A percentile compares a stretch with the other conserved stretches of the same genome.
phyloP scores from a whole-genome alignment of 2,888 invertebrate genomes.

The Ernsta delagoae region DNA sequence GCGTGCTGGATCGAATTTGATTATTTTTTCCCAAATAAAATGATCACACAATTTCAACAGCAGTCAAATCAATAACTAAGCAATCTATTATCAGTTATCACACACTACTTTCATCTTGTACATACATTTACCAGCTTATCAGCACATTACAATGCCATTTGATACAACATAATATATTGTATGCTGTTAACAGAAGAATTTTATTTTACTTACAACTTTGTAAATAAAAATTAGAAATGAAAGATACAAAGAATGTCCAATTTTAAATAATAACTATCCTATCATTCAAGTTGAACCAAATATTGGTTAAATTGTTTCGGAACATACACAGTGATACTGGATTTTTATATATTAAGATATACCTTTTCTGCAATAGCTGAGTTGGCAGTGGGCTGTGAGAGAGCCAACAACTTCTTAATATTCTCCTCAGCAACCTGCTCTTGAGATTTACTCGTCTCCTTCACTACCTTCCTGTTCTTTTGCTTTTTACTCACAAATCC shows the following conservation, averaged over 20 bases:
- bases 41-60: neutral
- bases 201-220: too few species aligned
- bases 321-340: too few species aligned
- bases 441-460: constrained; percentile 48
- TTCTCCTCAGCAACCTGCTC: constrained; percentile 69
- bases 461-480: constrained; percentile 52
- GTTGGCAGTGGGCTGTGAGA: constrained; percentile 71
- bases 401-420: constrained; percentile 72
- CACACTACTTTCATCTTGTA: neutral
- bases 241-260: too few species aligned
- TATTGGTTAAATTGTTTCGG: too few species aligned
- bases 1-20: too few species aligned
- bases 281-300: too few species aligned
- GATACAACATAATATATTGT: neutral
- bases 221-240: too few species aligned
- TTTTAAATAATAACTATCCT: too few species aligned
- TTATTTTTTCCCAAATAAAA: too few species aligned
- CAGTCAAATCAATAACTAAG: neutral
- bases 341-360: neutral
- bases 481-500: constrained; percentile 34
- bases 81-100: neutral
- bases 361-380: constrained; percentile 75
- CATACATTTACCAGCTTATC: neutral
- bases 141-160: neutral
- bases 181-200: neutral